Percentiles rank a stretch among this genome's conserved stretches.
These are phyloP conservation scores for Gymnoscopelus microlampas DNA, from an alignment of 2,797 vertebrate genomes.

Conservation along the genomic window DNA sequence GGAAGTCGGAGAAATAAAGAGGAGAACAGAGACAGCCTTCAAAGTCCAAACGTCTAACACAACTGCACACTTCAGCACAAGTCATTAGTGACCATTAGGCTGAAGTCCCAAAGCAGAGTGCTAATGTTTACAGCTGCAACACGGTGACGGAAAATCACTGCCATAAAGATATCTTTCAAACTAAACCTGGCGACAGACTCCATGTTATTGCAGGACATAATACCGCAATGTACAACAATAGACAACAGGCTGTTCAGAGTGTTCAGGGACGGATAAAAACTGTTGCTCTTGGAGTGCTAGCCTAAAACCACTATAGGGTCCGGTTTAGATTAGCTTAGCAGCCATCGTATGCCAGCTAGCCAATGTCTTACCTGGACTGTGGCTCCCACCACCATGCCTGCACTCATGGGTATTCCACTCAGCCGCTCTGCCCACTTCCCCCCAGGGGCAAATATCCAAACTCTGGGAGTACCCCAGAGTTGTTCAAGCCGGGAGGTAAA, in stretches of 20 bases:
- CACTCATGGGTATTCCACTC: constrained; percentile 62
- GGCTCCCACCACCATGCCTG: constrained; percentile 73
- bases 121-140: no score
- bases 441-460: constrained; percentile 45
- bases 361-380: constrained; percentile 75
- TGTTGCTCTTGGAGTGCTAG: background rate
- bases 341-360: background rate
- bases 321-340: background rate
- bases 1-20: background rate
- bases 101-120: no score
- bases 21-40: background rate
- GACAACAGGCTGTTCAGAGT: no score
- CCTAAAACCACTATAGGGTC: background rate
- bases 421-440: background rate
- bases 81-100: rapidly evolving
- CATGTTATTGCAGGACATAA: no score
- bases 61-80: background rate
- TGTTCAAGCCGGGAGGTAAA: background rate
- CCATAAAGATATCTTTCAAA: no score
- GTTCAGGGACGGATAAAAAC: no score
- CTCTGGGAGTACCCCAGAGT: background rate
- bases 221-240: no score
- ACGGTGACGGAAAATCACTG: no score
- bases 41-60: background rate
- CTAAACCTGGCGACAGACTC: no score